phyloP scores from a whole-genome alignment of 2,888 invertebrate species.

The Dryobota labecula region DNA sequence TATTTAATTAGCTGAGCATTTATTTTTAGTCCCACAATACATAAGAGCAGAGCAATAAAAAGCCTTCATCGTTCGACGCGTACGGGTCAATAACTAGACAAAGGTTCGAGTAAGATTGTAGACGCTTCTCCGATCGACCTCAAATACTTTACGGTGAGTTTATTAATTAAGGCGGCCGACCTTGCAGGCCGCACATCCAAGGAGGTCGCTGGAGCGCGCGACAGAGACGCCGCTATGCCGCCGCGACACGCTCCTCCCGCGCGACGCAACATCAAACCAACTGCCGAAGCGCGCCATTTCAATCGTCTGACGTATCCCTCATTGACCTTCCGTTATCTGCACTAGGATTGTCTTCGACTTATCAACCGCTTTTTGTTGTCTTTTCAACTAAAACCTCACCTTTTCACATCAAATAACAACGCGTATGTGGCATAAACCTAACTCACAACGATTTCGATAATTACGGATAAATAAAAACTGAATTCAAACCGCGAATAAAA shows the following conservation, averaged over 20 bases:
- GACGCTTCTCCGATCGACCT: slow-evolving; percentile 88
- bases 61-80: slow-evolving; percentile 77
- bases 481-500: slow-evolving; percentile 73
- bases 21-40: slow-evolving; percentile 55
- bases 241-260: slow-evolving; percentile 63
- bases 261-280: slow-evolving; percentile 73
- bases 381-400: slow-evolving; percentile 31
- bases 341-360: slow-evolving; percentile 79
- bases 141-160: slow-evolving; percentile 90
- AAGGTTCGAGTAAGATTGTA: slow-evolving; percentile 88
- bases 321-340: slow-evolving; percentile 90
- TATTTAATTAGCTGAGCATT: slow-evolving; percentile 60
- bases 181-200: slow-evolving; percentile 90
- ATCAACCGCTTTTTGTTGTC: slow-evolving; percentile 64
- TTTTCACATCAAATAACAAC: slow-evolving; percentile 29
- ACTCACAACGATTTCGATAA: slow-evolving; percentile 53
- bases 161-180: slow-evolving; percentile 91
- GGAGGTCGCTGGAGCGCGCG: slow-evolving; percentile 85
- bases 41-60: slow-evolving; percentile 77
- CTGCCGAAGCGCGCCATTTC: slow-evolving; percentile 80
- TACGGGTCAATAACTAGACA: slow-evolving; percentile 89
- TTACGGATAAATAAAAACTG: slow-evolving; percentile 60
- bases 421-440: slow-evolving; percentile 11
- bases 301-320: slow-evolving; percentile 84
- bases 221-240: slow-evolving; percentile 75